Evolutionary conservation across 2,888 invertebrate genomes (phyloP).

Genomic region (Trachelus iudaicus): DNA sequence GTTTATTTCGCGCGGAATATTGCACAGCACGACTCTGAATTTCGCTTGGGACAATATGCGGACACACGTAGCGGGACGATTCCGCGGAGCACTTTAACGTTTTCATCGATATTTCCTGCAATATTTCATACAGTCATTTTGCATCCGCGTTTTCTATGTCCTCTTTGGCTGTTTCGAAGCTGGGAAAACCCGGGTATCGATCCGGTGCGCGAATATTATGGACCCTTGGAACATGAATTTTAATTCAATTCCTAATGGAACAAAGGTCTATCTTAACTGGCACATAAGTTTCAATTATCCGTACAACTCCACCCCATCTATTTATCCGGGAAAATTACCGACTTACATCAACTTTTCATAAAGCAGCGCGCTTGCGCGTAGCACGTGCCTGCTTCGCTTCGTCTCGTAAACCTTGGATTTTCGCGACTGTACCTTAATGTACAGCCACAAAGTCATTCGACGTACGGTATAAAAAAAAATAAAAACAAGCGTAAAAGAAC

Average conservation of each 20-base stretch:
- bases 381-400: background rate
- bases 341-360: background rate
- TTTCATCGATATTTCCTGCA: background rate
- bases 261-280: background rate
- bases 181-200: background rate
- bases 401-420: background rate
- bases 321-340: background rate
- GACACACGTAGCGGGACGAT: background rate
- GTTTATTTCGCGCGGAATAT: background rate
- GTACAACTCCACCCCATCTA: background rate
- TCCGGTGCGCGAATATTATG: background rate
- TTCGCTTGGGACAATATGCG: background rate
- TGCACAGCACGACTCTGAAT: background rate
- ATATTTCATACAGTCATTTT: background rate
- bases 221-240: background rate
- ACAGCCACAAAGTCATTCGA: background rate
- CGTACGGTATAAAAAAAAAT: background rate
- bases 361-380: background rate
- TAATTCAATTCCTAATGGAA: constrained; percentile 1
- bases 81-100: background rate
- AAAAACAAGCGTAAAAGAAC: background rate
- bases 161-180: background rate
- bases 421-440: background rate
- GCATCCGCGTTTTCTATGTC: background rate
- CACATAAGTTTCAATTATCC: background rate